Base-by-base conservation (phyloP, 30 jellyfish, hydroid and myxozoan genomes). In the Morbakka virulenta region DNA sequence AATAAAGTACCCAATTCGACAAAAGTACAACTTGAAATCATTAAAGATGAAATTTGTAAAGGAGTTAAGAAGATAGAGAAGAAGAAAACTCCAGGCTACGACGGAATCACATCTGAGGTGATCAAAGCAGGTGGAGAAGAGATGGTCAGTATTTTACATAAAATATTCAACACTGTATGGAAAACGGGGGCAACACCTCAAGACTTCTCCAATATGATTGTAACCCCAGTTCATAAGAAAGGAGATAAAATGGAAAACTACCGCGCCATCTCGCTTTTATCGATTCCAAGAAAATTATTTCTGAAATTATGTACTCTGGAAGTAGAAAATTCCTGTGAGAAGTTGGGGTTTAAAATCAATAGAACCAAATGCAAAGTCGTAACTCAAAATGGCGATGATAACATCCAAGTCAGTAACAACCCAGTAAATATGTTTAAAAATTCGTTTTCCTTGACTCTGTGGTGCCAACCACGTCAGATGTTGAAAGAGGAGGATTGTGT, bases 281-380 rank as follows among this genome's bases (percentile, higher is more conserved):
- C 83, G 20, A 71, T 71, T 24, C 82, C 77, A n/a, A 72, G 88
- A 4, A 77, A 77, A 35, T 72, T 77, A 29, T 77, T 77, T 50
- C 12, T 27, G 9, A 30, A 30, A 69, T 9, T 72, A 24, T 17
- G 82, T 27, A 71, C 93, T 13, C 27, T 14, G 13, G 34, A 32
- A 24, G 88, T 71, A 13, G 70, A 81, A 31, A 20, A 22, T 14
- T 69, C 88, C 12, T 81, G 93, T 53, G 24, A 49, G 34, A 69
- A 32, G 41, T 72, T 81, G 80, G 83, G 88, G 13, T 25, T 81
- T 69, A 81, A 81, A 36, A 71, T 69, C 66, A 81, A 81, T 33
- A 9, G 71, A 9, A 49, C 82, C 13, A 70, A 81, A 36, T 72
- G 93, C 67, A 81, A 81, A 52, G 47, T 81, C 49, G 13, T 81